Evolutionary conservation across 2,888 invertebrate genomes (phyloP).

Genomic region (Rugalucina vietnamica): DNA sequence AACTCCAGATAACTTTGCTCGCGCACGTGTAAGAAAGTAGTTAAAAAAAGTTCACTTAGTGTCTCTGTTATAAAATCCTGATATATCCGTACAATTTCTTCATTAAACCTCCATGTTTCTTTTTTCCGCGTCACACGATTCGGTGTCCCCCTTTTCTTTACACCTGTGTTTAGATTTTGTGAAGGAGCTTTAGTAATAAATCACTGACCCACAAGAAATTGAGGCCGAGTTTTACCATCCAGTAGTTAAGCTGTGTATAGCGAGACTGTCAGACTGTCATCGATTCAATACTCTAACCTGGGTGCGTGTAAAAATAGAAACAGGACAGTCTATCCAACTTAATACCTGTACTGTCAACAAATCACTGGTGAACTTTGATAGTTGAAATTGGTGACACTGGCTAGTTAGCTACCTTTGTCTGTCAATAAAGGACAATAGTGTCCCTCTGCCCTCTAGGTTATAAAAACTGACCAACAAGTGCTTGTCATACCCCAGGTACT

Average conservation of each 20-base stretch:
- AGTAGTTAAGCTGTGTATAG: not conserved
- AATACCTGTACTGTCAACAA: constrained; percentile 9
- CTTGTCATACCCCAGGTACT: too few species aligned
- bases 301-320: constrained; percentile 4
- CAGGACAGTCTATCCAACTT: not conserved
- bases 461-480: too few species aligned
- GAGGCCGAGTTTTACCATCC: constrained; percentile 8
- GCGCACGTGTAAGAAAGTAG: not conserved
- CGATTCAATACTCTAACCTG: not conserved
- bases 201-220: constrained; percentile 10
- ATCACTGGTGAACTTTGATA: not conserved
- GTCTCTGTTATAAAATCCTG: too few species aligned
- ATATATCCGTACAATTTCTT: too few species aligned
- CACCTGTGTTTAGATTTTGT: constrained; percentile 13
- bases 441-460: too few species aligned
- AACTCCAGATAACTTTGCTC: constrained; percentile 1
- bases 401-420: not conserved
- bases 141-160: not conserved
- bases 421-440: not conserved
- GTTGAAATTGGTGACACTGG: not conserved
- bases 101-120: not conserved
- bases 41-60: not conserved
- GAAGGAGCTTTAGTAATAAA: constrained; percentile 1
- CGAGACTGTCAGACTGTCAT: constrained; percentile 17
- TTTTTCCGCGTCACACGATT: not conserved